Percentiles rank a stretch among this genome's conserved stretches.
Evolutionary conservation across 2,888 invertebrate genomes (phyloP).

Genomic region (Chelonus formosanus): DNA sequence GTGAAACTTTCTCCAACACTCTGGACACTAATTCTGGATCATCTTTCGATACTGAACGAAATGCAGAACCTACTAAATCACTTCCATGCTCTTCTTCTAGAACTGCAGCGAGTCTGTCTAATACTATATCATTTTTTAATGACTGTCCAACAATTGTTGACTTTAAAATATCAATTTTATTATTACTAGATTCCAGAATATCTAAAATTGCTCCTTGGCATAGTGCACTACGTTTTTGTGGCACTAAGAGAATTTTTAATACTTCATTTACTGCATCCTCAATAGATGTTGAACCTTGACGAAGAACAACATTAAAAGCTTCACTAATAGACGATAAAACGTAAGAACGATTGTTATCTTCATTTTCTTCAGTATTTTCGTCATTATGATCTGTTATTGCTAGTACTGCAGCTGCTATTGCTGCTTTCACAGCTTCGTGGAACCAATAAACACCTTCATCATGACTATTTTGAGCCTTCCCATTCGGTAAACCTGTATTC

Average conservation of each 20-base stretch:
- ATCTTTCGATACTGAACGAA: conserved; percentile 72
- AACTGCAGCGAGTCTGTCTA: conserved; percentile 73
- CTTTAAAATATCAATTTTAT: conserved; percentile 73
- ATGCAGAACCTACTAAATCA: conserved; percentile 73
- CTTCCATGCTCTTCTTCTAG: conserved; percentile 67
- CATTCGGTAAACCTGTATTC: conserved; percentile 30
- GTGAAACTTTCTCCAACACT: conserved; percentile 71
- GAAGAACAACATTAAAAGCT: conserved; percentile 54
- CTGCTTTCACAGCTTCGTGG: conserved; percentile 51
- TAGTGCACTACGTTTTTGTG: conserved; percentile 53
- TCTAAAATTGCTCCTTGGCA: conserved; percentile 54
- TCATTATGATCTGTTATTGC: conserved; percentile 46
- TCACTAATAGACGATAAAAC: conserved; percentile 59
- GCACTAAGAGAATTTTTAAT: conserved; percentile 51
- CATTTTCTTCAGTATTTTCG: conserved; percentile 35
- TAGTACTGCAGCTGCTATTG: conserved; percentile 54
- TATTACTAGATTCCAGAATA: conserved; percentile 56
- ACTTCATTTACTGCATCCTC: conserved; percentile 55
- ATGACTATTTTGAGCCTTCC: conserved; percentile 33
- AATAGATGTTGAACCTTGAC: conserved; percentile 45
- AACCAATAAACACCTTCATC: conserved; percentile 45
- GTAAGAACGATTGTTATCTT: conserved; percentile 46
- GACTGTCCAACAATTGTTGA: conserved; percentile 68
- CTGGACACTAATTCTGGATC: conserved; percentile 71
- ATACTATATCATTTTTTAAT: conserved; percentile 69